Evolutionary conservation across 1,140 invertebrate species (phyloP).

Genomic region (Acromyrmex heyeri): DNA sequence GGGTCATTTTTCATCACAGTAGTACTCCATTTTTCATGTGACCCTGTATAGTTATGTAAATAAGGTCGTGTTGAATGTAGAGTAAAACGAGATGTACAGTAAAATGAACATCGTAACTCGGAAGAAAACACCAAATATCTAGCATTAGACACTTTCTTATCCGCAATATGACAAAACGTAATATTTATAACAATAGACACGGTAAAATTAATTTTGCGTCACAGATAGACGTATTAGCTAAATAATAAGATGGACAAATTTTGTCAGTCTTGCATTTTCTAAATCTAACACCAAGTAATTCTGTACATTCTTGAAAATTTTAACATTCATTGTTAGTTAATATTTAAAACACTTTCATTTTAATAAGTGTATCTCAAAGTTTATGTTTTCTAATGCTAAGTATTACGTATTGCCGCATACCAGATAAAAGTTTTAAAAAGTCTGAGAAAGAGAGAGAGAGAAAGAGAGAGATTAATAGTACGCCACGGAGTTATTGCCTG

Average conservation of each 20-base stretch:
- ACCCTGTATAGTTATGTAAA: conserved; percentile 46
- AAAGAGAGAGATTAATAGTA: conserved; percentile 40
- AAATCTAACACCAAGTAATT: neutral
- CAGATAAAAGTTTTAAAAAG: conserved; percentile 39
- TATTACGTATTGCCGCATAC: conserved; percentile 9
- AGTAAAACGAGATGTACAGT: conserved; percentile 8
- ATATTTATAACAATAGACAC: neutral
- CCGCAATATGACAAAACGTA: neutral
- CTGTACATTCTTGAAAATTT: neutral
- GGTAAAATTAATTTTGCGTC: neutral
- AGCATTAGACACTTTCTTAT: conserved; percentile 14
- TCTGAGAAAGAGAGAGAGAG: neutral
- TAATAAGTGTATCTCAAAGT: neutral
- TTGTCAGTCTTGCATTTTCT: neutral
- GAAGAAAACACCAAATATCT: conserved; percentile 4
- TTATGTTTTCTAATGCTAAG: conserved; percentile 15
- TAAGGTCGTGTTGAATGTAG: conserved; percentile 34
- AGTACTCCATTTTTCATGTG: conserved; percentile 35
- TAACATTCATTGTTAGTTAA: neutral
- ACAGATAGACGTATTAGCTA: neutral
- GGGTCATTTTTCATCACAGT: conserved; percentile 43
- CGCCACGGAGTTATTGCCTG: conserved; percentile 35
- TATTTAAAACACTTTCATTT: neutral
- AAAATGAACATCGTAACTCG: conserved; percentile 18
- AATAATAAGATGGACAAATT: neutral